Base-by-base conservation (phyloP, 2,113 vertebrate species). In the Forbesichthys agassizii region DNA sequence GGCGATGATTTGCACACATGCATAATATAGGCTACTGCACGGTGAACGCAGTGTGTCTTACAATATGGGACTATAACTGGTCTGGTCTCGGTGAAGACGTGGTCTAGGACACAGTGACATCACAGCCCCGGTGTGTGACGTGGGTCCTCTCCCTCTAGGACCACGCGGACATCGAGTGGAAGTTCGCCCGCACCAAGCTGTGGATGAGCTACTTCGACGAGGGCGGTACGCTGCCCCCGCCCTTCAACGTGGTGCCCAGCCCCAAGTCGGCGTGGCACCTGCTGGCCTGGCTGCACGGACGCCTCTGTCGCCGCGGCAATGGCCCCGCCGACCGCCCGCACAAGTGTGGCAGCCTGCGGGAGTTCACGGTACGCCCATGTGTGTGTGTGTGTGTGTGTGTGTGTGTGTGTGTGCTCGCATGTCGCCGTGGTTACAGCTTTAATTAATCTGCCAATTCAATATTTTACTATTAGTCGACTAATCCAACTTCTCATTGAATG, bases 171-270 rank as follows among this genome's bases (percentile, higher is more conserved):
- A 98, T 98, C 2, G 97, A 99, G 86, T 99, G 97, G 97, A 99
- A 99, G 77, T 99, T 98, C 59, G 97, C 97, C 2, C 93, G 97
- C 73, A 98, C 97, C 0, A 99, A 99, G 86, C 95, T 99, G 74
- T 99, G 97, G 97, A 98, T 98, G 96, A 98, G 96, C 76, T 99
- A 98, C 77, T 99, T 98, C 1, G 96, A 99, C 8, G 96, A 98
- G 88, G 97, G 96, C 0, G 96, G 95, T 20, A 99, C 97, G n/a
- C 90, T 99, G 80, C 96, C 97, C 9, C 95, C 96, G 33, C 97
- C 96, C 0, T 98, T 98, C 72, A 99, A 98, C 91, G 96, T 98
- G 12, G 80, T 99, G 55, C 96, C 96, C 4, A 98, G 96, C 54
- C 97, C 97, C 75, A 99, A 99, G 85, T 99, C 96, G 1, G 77